Conservation (phyloP, 2,113 vertebrate genomes). For the Nymphicus hollandicus region DNA sequence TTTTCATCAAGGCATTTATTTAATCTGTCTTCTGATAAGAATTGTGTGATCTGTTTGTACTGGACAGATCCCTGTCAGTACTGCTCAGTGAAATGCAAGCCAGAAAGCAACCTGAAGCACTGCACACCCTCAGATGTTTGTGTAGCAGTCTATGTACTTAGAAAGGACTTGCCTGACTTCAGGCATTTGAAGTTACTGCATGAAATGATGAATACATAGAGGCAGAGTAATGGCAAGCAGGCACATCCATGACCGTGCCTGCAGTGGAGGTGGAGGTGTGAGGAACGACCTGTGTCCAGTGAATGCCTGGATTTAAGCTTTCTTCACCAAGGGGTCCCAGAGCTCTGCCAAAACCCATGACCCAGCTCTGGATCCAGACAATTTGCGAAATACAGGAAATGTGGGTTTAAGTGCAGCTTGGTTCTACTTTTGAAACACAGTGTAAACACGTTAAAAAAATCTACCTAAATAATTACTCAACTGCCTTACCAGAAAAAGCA, state of each 20-base stretch:
- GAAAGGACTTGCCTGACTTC: neutral
- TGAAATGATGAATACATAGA: neutral
- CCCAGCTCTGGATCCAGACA: neutral
- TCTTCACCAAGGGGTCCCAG: neutral
- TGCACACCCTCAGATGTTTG: neutral
- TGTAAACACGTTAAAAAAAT: neutral
- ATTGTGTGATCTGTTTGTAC: neutral
- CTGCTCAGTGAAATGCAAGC: neutral
- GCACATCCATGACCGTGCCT: neutral
- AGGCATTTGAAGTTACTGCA: neutral
- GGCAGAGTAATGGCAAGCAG: neutral
- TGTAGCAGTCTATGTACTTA: neutral
- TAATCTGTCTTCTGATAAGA: slow-evolving; percentile 48
- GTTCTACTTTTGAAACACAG: neutral
- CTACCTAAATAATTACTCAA: neutral
- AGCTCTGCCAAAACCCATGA: neutral
- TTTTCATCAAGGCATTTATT: slow-evolving; percentile 11
- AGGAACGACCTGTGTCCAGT: neutral
- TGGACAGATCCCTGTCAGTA: neutral
- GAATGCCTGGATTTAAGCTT: neutral
- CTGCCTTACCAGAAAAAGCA: neutral
- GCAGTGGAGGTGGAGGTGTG: neutral
- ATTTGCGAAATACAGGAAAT: neutral
- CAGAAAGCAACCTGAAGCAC: neutral
- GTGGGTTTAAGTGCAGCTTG: neutral